Evolutionary conservation across 2,888 invertebrate genomes (phyloP).

Genomic region (Eupithecia subfuscata): DNA sequence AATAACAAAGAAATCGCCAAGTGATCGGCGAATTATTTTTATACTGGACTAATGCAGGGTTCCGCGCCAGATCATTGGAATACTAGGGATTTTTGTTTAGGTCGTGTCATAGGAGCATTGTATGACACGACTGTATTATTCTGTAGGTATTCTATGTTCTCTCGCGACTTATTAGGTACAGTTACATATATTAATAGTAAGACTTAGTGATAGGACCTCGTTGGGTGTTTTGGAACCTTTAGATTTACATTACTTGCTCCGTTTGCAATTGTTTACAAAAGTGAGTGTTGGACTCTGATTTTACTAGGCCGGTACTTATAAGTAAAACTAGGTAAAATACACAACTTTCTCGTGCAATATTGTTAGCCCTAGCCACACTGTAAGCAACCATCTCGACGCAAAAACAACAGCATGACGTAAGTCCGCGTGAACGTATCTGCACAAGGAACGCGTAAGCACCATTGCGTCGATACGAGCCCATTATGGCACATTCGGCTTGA

Average conservation of each 20-base stretch:
- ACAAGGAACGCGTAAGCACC: not conserved
- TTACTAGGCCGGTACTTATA: not conserved
- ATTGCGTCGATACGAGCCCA: conserved; percentile 15
- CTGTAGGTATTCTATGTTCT: not conserved
- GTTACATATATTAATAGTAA: not conserved
- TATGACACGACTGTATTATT: no score
- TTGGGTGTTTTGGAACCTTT: not conserved
- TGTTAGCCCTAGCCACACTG: conserved; percentile 27
- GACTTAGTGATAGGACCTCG: not conserved
- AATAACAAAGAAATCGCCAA: not conserved
- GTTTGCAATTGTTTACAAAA: not conserved
- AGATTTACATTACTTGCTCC: not conserved
- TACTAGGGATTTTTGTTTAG: not conserved
- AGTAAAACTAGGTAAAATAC: not conserved
- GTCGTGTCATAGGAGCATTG: not conserved
- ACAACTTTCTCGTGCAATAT: not conserved
- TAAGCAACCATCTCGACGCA: not conserved
- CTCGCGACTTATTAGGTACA: not conserved
- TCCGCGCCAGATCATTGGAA: no score
- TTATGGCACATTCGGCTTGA: conserved; percentile 19
- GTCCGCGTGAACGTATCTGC: conserved; percentile 9
- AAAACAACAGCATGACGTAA: conserved; percentile 21
- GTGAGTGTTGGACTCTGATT: not conserved
- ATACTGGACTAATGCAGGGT: not conserved
- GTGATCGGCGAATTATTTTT: not conserved